Evolutionary conservation across 2,113 vertebrate species (phyloP).

Genomic region (Hippocampus abdominalis): DNA sequence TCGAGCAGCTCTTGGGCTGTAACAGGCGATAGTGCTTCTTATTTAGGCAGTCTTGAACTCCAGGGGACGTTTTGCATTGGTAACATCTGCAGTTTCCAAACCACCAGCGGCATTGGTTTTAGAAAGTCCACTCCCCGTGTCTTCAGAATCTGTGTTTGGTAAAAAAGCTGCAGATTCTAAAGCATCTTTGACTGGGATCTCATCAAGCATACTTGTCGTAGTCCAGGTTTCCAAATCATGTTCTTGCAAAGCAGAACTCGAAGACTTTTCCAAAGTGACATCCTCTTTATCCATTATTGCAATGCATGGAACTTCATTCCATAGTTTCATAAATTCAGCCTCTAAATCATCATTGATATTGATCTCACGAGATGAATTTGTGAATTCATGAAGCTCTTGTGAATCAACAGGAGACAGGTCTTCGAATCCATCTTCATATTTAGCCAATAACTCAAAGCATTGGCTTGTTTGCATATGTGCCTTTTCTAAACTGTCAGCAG

Average conservation of each 20-base stretch:
- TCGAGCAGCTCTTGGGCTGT: not conserved
- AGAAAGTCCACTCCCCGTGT: not conserved
- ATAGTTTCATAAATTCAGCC: not conserved
- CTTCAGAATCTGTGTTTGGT: not conserved
- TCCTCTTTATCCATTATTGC: not conserved
- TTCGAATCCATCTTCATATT: not conserved
- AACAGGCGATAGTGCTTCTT: not conserved
- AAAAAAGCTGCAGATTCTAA: not conserved
- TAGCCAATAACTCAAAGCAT: not conserved
- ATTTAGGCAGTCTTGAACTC: not conserved
- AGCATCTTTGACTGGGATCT: not conserved
- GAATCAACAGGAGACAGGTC: not conserved
- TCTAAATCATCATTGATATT: not conserved
- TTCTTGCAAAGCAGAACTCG: not conserved
- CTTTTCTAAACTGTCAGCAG: not conserved
- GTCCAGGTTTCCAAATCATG: not conserved
- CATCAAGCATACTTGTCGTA: not conserved
- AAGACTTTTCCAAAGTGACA: not conserved
- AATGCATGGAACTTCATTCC: not conserved
- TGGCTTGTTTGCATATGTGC: not conserved
- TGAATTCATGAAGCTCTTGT: not conserved
- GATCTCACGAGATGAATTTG: not conserved
- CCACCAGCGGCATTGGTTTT: not conserved
- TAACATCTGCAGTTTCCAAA: not conserved
- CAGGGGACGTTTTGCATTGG: not conserved